Percentiles rank a stretch among this genome's conserved stretches.
Conservation (phyloP, 2,113 vertebrate species). For the Sitta europaea region DNA sequence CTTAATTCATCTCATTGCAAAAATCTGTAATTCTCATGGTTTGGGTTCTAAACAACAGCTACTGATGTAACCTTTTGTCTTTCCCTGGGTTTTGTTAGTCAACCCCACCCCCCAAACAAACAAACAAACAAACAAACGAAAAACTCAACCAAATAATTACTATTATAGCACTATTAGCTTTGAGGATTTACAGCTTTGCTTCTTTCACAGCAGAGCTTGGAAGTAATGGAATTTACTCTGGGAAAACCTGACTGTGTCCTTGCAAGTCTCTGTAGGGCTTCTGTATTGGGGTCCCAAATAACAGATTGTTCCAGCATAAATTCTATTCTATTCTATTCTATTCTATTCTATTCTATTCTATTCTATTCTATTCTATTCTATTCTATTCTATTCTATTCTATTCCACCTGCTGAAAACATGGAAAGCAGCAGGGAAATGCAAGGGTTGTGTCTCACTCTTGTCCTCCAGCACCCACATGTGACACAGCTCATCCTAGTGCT, state of each 20-base stretch:
- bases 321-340: background rate
- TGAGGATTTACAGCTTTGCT: conserved; percentile 8
- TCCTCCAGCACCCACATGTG: rapidly evolving
- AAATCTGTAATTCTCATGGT: conserved; percentile 19
- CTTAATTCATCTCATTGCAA: conserved; percentile 29
- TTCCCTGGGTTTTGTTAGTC: background rate
- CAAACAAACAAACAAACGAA: background rate
- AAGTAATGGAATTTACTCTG: background rate
- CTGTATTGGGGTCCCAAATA: rapidly evolving
- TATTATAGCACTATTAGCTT: background rate
- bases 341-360: background rate
- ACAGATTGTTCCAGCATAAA: background rate
- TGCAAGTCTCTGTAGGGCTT: background rate
- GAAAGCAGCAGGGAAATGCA: background rate
- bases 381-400: background rate
- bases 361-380: background rate
- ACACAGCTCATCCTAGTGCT: background rate
- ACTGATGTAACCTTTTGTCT: conserved; percentile 6
- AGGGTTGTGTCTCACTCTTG: background rate
- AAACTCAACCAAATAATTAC: background rate
- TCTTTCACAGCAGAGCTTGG: background rate
- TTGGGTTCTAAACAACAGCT: background rate
- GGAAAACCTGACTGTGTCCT: background rate
- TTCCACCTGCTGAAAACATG: background rate
- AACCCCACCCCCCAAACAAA: background rate